Evolutionary conservation across 1,140 invertebrate species (phyloP).

Genomic region (Neodiprion fabricii): DNA sequence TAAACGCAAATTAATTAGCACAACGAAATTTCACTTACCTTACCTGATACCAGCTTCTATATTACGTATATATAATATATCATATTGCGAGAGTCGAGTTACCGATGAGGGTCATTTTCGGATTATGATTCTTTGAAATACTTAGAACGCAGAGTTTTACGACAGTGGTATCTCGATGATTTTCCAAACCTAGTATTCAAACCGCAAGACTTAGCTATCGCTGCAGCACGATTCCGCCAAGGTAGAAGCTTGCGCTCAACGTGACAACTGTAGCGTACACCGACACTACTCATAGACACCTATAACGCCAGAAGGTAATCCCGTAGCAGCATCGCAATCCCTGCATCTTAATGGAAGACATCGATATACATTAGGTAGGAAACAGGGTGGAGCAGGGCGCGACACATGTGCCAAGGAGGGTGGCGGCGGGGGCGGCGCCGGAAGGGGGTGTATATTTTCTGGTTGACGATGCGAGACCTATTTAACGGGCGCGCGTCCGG

Average conservation of each 20-base stretch:
- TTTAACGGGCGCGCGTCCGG: constrained; percentile 64
- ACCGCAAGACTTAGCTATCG: neutral
- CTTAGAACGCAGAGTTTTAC: no score
- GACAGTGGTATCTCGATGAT: no score
- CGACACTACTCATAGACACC: no score
- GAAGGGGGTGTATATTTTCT: constrained; percentile 59
- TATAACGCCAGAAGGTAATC: constrained; percentile 26
- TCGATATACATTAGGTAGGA: constrained; percentile 55
- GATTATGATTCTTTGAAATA: no score
- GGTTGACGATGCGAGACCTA: constrained; percentile 64
- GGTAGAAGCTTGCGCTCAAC: no score
- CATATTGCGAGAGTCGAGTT: neutral
- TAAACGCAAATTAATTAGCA: neutral
- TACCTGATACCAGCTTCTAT: no score
- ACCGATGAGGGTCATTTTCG: neutral
- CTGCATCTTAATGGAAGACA: constrained; percentile 40
- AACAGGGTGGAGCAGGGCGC: constrained; percentile 39
- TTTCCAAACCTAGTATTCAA: neutral
- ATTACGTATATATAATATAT: no score
- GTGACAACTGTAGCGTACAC: no score
- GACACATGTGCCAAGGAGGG: constrained; percentile 1
- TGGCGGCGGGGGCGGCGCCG: constrained; percentile 25
- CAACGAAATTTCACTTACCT: no score
- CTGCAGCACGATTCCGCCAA: no score
- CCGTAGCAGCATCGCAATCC: constrained; percentile 30